Conservation (phyloP, 2,888 invertebrate species). For the Drosophila fungiperda region DNA sequence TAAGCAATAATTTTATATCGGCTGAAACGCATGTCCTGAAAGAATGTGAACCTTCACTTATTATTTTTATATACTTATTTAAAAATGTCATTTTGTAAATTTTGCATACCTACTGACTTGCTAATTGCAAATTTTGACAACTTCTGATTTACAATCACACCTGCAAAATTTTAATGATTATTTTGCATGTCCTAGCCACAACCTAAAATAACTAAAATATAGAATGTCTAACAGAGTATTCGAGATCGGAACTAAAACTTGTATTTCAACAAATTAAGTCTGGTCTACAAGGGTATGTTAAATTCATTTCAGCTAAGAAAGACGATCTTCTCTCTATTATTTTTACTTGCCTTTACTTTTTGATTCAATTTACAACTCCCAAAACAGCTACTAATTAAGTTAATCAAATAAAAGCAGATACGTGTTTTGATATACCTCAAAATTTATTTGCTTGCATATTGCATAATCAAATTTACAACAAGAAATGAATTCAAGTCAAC, state of each 20-base stretch:
- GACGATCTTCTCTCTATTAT: not conserved
- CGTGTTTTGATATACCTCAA: not conserved
- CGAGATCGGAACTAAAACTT: not conserved
- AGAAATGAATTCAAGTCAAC: conserved; percentile 14
- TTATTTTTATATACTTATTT: not conserved
- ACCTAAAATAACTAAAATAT: not conserved
- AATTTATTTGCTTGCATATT: not conserved
- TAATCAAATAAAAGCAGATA: not conserved
- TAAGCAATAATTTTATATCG: conserved; percentile 1
- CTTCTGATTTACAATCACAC: not conserved
- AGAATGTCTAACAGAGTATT: not conserved
- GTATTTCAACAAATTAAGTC: not conserved
- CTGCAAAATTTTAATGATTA: not conserved
- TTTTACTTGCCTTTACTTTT: not conserved
- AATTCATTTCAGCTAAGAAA: not conserved
- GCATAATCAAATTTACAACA: not conserved
- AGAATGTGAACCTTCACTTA: conserved; percentile 11
- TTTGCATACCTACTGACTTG: not conserved
- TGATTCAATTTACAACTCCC: not conserved
- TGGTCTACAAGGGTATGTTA: not conserved
- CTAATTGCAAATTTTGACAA: not conserved
- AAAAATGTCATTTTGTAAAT: not conserved
- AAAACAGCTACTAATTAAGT: not conserved
- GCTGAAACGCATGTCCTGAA: not conserved
- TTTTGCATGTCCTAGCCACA: not conserved